These are phyloP conservation scores for Numenius phaeopus DNA, from an alignment of 2,797 vertebrate species.

Conservation along the genomic window DNA sequence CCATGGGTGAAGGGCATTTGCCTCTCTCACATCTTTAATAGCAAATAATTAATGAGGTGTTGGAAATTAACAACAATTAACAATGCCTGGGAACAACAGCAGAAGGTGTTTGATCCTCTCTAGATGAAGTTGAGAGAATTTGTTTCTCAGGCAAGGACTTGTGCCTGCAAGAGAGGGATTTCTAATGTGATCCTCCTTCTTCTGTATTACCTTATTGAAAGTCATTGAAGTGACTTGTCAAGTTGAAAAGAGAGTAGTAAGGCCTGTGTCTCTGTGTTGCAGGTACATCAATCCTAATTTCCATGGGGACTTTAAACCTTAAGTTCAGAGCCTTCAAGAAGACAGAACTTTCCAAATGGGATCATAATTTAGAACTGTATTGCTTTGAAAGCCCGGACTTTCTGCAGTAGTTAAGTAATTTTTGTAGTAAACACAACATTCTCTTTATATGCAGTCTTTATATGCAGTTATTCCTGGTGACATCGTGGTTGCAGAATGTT, in stretches of 20 bases:
- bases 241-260: not conserved
- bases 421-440: not conserved
- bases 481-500: not conserved
- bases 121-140: slow-evolving; percentile 30
- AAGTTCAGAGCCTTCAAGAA: not conserved
- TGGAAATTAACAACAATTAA: slow-evolving; percentile 83
- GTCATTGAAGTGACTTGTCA: not conserved
- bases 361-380: not conserved
- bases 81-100: slow-evolving; percentile 65
- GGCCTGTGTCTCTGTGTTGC: not conserved
- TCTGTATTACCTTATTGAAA: not conserved
- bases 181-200: not conserved
- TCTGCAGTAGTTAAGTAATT: not conserved
- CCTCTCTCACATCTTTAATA: slow-evolving; percentile 74
- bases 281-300: not conserved
- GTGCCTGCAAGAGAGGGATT: not conserved
- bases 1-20: slow-evolving; percentile 78
- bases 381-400: not conserved
- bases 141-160: slow-evolving; percentile 32
- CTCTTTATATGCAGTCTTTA: not conserved
- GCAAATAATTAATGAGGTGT: slow-evolving; percentile 80
- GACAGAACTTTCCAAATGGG: not conserved
- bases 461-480: not conserved
- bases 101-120: slow-evolving; percentile 69
- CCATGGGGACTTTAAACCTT: not conserved